A percentile compares a stretch with the other conserved stretches of the same genome.
These are phyloP conservation scores for Chrysolina oricalcia DNA, from an alignment of 2,888 invertebrate species.

Conservation along the genomic window DNA sequence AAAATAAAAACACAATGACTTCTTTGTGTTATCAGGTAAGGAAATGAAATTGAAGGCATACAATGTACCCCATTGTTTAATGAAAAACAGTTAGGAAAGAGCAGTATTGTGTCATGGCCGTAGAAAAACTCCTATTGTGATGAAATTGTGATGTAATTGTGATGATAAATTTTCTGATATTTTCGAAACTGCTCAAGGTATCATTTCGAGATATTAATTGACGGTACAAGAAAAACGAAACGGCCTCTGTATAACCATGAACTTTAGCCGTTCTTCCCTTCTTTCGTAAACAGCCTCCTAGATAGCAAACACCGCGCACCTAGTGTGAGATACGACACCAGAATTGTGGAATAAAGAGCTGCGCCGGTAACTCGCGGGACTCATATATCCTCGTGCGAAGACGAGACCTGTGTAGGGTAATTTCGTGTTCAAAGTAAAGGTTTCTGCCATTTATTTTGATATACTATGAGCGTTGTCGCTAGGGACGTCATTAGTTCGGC, in stretches of 20 bases:
- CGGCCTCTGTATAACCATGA: background rate
- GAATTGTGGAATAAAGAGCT: slow-evolving; percentile 6
- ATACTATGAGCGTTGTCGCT: slow-evolving; percentile 1
- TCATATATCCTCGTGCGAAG: slow-evolving; percentile 13
- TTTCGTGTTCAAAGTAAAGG: slow-evolving; percentile 23
- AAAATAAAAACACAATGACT: too few species aligned
- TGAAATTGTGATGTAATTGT: too few species aligned
- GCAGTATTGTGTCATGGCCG: too few species aligned
- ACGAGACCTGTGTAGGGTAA: slow-evolving; percentile 23
- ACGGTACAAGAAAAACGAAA: too few species aligned
- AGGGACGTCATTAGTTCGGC: slow-evolving; percentile 10
- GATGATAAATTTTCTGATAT: too few species aligned
- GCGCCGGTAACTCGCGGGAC: slow-evolving; percentile 2
- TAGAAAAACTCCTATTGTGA: too few species aligned
- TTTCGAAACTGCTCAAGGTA: too few species aligned
- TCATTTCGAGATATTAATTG: too few species aligned
- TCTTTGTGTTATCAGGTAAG: too few species aligned
- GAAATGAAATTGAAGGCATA: too few species aligned
- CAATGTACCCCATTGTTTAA: too few species aligned
- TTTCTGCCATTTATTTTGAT: slow-evolving; percentile 25
- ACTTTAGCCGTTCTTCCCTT: background rate
- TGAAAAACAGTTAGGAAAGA: too few species aligned
- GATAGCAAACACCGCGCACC: slow-evolving; percentile 6
- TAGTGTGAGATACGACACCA: slow-evolving; percentile 13
- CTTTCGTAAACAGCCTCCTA: background rate